A percentile compares a stretch with the other conserved stretches of the same genome.
Conservation (phyloP, 2,888 invertebrate species). For the Amphipyra tragopoginis region DNA sequence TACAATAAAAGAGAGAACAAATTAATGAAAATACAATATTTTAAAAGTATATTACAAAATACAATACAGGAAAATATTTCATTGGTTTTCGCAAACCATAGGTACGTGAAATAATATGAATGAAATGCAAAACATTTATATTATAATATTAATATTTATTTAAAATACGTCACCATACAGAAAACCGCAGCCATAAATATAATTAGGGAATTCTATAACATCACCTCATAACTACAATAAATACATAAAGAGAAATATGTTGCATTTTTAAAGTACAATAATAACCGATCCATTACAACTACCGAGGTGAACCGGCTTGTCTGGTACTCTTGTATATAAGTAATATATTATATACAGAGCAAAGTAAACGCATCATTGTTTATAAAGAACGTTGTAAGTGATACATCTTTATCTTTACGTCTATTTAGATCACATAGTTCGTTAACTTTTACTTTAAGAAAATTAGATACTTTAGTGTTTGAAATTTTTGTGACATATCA, state of each 20-base stretch:
- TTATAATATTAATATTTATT: not conserved
- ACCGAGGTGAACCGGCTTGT: constrained; percentile 76
- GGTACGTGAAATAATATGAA: not conserved
- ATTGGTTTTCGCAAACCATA: not conserved
- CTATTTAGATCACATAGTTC: no score
- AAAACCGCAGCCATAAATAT: not conserved
- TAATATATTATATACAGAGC: constrained; percentile 36
- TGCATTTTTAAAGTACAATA: constrained; percentile 72
- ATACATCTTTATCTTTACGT: no score
- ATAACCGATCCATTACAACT: constrained; percentile 73
- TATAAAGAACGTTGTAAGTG: constrained; percentile 41
- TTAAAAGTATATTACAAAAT: not conserved
- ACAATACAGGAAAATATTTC: not conserved
- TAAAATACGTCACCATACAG: not conserved
- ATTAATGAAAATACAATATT: not conserved
- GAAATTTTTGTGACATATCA: no score
- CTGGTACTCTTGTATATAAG: constrained; percentile 48
- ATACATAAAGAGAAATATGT: constrained; percentile 47
- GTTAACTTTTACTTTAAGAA: no score
- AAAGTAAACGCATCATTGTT: constrained; percentile 62
- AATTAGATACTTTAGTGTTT: no score
- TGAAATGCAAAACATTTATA: no score
- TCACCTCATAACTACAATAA: constrained; percentile 8
- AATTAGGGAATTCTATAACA: not conserved
- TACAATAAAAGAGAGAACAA: no score